Evolutionary conservation across 2,797 vertebrate species (phyloP).

Genomic region (Oophaga sylvatica): DNA sequence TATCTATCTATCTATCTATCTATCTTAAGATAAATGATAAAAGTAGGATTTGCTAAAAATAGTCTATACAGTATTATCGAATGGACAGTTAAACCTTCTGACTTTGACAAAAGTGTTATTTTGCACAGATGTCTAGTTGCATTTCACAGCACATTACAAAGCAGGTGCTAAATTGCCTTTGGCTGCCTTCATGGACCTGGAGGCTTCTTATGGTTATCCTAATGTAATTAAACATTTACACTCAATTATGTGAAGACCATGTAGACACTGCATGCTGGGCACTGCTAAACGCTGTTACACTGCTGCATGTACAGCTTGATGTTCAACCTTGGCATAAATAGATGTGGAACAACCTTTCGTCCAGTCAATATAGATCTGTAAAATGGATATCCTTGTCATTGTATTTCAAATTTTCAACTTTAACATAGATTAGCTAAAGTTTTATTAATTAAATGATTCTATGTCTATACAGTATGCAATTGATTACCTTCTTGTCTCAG

Average conservation of each 20-base stretch:
- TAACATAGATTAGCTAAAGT: not conserved
- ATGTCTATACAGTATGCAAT: no score
- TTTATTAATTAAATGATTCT: not conserved
- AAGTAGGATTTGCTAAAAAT: not conserved
- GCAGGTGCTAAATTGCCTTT: constrained; percentile 69
- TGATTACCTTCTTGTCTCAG: no score
- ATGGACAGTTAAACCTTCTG: constrained; percentile 26
- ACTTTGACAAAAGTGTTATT: constrained; percentile 64
- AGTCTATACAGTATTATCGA: not conserved
- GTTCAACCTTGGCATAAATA: constrained; percentile 21
- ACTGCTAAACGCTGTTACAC: constrained; percentile 54
- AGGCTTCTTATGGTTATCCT: constrained; percentile 65
- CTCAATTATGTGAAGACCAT: constrained; percentile 65
- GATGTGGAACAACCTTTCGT: not conserved
- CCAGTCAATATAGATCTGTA: not conserved
- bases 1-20: not conserved
- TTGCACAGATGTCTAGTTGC: constrained; percentile 67
- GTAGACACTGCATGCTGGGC: constrained; percentile 50
- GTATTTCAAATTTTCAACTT: not conserved
- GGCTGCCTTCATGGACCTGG: constrained; percentile 63
- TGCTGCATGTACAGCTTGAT: constrained; percentile 27
- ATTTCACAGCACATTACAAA: constrained; percentile 64
- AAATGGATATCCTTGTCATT: not conserved
- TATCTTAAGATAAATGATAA: no score
- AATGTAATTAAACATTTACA: constrained; percentile 70